Evolutionary conservation across 2,113 vertebrate species (phyloP), one percentile per base, ranked within the genome.

Genomic region (Philantomba maxwellii): DNA sequence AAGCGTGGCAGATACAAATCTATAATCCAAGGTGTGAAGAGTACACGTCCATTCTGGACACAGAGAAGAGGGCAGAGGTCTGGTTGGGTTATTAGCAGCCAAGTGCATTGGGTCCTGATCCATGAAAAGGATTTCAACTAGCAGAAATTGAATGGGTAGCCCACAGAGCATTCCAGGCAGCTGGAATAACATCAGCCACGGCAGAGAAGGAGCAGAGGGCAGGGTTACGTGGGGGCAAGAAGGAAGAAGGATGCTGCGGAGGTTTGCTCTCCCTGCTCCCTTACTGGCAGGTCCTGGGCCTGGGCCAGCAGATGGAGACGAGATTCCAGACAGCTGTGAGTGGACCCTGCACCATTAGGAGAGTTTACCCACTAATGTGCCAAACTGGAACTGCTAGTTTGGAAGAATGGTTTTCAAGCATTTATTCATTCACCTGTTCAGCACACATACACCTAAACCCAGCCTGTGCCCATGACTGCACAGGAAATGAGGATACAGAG

Each of bases 141-240:
- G 57, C 6, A n/a, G 33, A 53, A n/a, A 53, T 1, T 53, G 25
- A 51, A 30, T 6, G 17, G n/a, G 39, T 33, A 30, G 39, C 21
- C 80, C 51, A 5, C 36, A n/a, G 51, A n/a, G 51, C 80, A 55
- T 55, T 45, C 55, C 36, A 5, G 36, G 33, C 12, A 43, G 26
- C 66, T 36, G n/a, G 45, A 12, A 53, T 4, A 21, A 45, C 2
- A 3, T 26, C 11, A 47, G 16, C n/a, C 16, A 53, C 8, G 47
- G 3, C 30, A 28, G 58, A 58, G 43, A 25, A 21, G 43, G 0
- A 36, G 17, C 49, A 15, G 57, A 78, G 49, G 51, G 6, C 19
- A 28, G 49, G 28, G 12, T 33, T 3, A 10, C 2, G 0, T 4
- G 1, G 55, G 58, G 3, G 0, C 2, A 1, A 25, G 88, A 14